Base-by-base conservation (phyloP, 2,797 vertebrate species). In the Salmo trutta region DNA sequence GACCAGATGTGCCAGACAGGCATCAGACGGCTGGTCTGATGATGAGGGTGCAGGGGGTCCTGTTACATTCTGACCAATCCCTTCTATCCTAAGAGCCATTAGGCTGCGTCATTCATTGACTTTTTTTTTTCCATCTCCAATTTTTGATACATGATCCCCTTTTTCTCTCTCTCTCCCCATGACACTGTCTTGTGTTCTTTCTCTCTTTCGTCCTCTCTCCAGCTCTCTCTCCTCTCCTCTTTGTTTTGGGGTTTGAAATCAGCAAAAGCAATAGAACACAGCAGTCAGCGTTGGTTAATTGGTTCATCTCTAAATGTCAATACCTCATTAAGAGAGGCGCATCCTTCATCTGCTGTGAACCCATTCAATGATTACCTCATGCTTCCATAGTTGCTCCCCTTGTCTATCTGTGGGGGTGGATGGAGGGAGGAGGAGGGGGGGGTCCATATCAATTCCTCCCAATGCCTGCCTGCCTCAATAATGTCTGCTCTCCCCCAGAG, bases 351-450 rank as follows among this genome's bases (percentile, higher is more conserved):
- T 77, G 76, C 66, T 66, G 54, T 19, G 1, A 76, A 73, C 75
- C 83, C 83, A 80, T 85, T 86, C 83, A 78, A 81, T 85, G 78
- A 90, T 90, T 89, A 91, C 86, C 88, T 91, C 88, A 88, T 83
- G 5, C 56, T 82, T 84, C 79, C 78, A 80, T 80, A 83, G 67
- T 21, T 41, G 84, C 86, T 15, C 82, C 85, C 83, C 76, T 79
- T 79, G 78, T 77, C 75, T 81, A 56, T 67, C 73, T 62, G 67
- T 77, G 66, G 69, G 79, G 77, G 71, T 24, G 52, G 36, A 71
- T 65, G 7, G 31, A 14, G 51, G n/a, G 31, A 3, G 21, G 62
- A 27, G 24, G 10, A 10, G 2, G 64, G 21, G 21, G 64, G 15
- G 73, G 17, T 16, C 80, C 81, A 51, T 81, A 85, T 89, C 85